These are phyloP conservation scores for Meteorus sp. DNA, from an alignment of 1,140 invertebrate species.

Conservation along the genomic window DNA sequence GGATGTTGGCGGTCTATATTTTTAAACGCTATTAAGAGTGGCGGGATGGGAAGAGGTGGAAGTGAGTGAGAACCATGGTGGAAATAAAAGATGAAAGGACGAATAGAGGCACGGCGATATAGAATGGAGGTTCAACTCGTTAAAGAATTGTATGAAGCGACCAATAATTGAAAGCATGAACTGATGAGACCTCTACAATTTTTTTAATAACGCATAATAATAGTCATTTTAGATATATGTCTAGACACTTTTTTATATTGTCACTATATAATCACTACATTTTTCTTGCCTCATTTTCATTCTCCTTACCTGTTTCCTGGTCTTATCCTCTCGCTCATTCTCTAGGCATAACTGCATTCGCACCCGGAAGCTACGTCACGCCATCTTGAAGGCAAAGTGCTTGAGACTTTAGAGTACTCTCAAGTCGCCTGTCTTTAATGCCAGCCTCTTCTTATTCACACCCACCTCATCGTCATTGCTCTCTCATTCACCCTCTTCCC, in stretches of 20 bases:
- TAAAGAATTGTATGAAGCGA: constrained; percentile 36
- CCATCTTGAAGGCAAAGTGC: constrained; percentile 13
- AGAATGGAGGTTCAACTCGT: constrained; percentile 39
- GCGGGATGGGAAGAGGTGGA: neutral
- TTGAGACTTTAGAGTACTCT: constrained; percentile 15
- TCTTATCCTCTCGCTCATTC: neutral
- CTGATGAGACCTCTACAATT: constrained; percentile 35
- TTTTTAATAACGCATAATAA: constrained; percentile 24
- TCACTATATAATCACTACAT: constrained; percentile 4
- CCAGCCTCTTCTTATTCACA: constrained; percentile 16
- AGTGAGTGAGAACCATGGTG: too few relatives aligned
- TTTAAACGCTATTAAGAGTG: neutral
- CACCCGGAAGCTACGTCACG: constrained; percentile 11
- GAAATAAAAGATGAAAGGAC: constrained; percentile 7
- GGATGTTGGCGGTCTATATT: constrained; percentile 24
- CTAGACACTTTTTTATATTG: constrained; percentile 14
- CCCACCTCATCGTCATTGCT: too few relatives aligned
- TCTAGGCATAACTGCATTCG: constrained; percentile 16
- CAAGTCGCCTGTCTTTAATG: constrained; percentile 11
- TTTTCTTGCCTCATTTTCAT: neutral
- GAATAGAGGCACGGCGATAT: constrained; percentile 10
- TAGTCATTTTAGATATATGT: too few relatives aligned
- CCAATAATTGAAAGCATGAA: constrained; percentile 33
- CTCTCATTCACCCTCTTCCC: too few relatives aligned
- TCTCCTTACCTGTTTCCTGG: neutral